These are phyloP conservation scores for Helicoverpa assulta DNA, from an alignment of 2,888 invertebrate genomes.

Conservation along the genomic window DNA sequence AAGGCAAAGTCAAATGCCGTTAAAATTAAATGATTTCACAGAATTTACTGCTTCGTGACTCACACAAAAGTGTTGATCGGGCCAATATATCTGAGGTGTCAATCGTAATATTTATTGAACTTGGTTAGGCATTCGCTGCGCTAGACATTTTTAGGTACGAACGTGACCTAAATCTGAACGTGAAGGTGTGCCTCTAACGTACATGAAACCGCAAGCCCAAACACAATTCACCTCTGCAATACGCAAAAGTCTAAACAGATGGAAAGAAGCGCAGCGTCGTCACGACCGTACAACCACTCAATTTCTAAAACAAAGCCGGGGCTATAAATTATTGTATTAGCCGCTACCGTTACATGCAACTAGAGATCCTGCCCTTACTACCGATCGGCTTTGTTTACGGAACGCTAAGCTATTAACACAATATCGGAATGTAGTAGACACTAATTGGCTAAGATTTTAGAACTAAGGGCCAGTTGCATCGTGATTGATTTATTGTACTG, in stretches of 20 bases:
- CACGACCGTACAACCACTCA: constrained; percentile 85
- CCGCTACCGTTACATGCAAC: constrained; percentile 85
- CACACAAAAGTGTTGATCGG: constrained; percentile 47
- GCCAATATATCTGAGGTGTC: constrained; percentile 42
- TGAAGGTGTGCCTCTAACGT: constrained; percentile 43
- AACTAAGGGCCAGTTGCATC: constrained; percentile 2
- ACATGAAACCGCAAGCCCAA: constrained; percentile 67
- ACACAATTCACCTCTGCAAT: constrained; percentile 71
- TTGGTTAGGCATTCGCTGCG: constrained; percentile 14
- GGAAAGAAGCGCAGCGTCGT: constrained; percentile 80
- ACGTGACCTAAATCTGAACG: constrained; percentile 47
- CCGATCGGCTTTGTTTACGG: constrained; percentile 45
- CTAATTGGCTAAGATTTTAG: constrained; percentile 32
- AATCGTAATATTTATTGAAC: constrained; percentile 52
- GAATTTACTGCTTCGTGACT: constrained; percentile 55
- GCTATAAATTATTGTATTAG: constrained; percentile 83
- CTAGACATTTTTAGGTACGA: constrained; percentile 24
- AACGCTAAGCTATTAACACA: constrained; percentile 23
- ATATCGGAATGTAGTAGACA: constrained; percentile 27
- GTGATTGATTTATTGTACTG: neutral
- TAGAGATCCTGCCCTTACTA: constrained; percentile 68
- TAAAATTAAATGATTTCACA: constrained; percentile 22
- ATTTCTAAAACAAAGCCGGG: constrained; percentile 87
- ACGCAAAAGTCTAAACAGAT: constrained; percentile 66
- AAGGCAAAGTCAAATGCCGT: constrained; percentile 15